These are phyloP conservation scores for Leptinotarsa lineolata DNA, from an alignment of 1,140 invertebrate genomes.

Conservation along the genomic window DNA sequence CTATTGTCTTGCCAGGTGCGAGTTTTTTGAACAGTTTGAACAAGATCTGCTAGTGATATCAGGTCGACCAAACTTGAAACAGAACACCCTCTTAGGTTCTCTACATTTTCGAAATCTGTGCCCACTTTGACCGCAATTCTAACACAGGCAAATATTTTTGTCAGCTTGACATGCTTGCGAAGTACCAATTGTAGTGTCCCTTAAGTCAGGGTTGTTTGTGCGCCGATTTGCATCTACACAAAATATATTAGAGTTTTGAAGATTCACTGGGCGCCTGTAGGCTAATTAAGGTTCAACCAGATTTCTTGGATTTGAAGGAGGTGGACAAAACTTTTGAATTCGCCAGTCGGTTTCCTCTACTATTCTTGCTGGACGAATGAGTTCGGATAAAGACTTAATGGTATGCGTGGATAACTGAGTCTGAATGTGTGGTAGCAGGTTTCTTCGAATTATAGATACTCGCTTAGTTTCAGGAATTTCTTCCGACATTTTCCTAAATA, in stretches of 20 bases:
- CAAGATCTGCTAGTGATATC: slow-evolving; percentile 5
- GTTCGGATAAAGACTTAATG: neutral
- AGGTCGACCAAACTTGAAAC: slow-evolving; percentile 7
- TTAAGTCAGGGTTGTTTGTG: neutral
- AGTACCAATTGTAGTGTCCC: neutral
- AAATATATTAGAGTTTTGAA: neutral
- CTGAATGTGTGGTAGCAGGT: neutral
- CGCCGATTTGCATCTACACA: too few relatives aligned
- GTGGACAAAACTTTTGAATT: slow-evolving; percentile 10
- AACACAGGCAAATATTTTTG: neutral
- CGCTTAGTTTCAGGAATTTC: neutral
- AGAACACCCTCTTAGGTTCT: slow-evolving; percentile 11
- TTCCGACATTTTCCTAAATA: neutral
- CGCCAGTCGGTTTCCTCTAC: slow-evolving; percentile 2
- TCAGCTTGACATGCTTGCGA: neutral
- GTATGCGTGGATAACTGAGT: neutral
- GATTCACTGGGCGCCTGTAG: neutral
- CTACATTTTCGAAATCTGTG: neutral
- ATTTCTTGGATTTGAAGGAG: slow-evolving; percentile 1
- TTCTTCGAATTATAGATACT: neutral
- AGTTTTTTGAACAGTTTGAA: neutral
- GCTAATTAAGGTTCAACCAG: neutral
- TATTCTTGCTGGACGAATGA: neutral
- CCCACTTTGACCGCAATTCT: neutral
- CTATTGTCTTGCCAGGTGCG: neutral